These are phyloP conservation scores for Cyclina sinensis DNA, from an alignment of 1,140 invertebrate genomes.

Conservation along the genomic window DNA sequence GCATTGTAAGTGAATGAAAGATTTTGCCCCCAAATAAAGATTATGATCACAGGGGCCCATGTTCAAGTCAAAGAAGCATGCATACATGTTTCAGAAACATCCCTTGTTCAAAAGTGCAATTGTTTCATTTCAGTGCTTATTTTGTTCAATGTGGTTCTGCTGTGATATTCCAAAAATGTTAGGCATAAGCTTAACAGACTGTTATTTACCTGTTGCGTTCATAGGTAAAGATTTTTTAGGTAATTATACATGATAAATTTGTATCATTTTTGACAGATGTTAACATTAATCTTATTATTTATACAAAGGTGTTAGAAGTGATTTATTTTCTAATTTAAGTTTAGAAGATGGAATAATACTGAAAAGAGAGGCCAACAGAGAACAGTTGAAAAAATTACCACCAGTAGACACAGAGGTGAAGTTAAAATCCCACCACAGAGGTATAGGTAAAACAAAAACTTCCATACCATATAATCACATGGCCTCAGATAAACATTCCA, in stretches of 20 bases:
- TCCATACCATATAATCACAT: slow-evolving; percentile 65
- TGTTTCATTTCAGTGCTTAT: no score
- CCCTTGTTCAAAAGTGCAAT: no score
- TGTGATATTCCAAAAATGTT: no score
- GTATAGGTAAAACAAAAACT: slow-evolving; percentile 61
- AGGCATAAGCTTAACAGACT: no score
- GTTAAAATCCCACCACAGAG: slow-evolving; percentile 42
- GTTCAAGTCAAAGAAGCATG: no score
- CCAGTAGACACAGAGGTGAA: slow-evolving; percentile 58
- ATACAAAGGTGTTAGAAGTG: not conserved
- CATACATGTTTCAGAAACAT: no score
- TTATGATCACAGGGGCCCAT: no score
- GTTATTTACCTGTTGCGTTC: not conserved
- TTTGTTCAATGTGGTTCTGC: no score
- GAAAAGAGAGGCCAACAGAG: slow-evolving; percentile 36
- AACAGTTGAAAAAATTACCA: slow-evolving; percentile 21
- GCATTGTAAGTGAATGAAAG: no score
- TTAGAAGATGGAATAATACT: slow-evolving; percentile 45
- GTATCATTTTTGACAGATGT: not conserved
- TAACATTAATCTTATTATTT: not conserved
- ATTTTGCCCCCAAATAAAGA: no score
- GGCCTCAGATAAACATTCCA: slow-evolving; percentile 40
- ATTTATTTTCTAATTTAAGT: slow-evolving; percentile 43
- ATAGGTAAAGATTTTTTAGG: not conserved
- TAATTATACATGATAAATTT: not conserved